phyloP scores from a whole-genome alignment of 2,888 invertebrate species.

The Argyresthia goedartella region DNA sequence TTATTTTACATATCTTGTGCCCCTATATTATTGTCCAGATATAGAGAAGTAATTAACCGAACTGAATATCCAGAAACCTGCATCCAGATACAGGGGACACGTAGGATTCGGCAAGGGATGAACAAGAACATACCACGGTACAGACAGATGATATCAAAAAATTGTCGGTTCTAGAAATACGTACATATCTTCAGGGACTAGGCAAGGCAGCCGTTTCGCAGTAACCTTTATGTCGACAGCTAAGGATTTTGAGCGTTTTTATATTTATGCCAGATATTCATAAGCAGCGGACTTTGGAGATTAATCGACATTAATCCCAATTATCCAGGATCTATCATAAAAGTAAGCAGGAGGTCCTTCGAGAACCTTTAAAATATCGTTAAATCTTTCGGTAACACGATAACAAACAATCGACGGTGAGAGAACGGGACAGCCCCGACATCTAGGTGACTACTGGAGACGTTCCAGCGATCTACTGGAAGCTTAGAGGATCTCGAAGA shows the following conservation, averaged over 20 bases:
- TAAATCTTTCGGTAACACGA: too few relatives aligned
- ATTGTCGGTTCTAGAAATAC: neutral
- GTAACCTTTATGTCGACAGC: too few relatives aligned
- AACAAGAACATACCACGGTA: conserved; percentile 1
- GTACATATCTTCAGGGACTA: neutral
- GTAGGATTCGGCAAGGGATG: neutral
- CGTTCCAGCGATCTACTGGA: neutral
- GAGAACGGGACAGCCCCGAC: neutral
- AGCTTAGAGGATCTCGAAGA: conserved; percentile 91
- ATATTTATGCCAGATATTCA: too few relatives aligned
- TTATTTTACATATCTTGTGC: neutral
- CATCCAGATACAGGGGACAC: neutral
- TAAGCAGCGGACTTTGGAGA: too few relatives aligned
- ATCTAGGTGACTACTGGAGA: neutral
- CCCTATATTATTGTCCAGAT: conserved; percentile 1
- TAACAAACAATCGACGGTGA: too few relatives aligned
- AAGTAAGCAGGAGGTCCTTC: too few relatives aligned
- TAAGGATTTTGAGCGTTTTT: too few relatives aligned
- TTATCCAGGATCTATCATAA: too few relatives aligned
- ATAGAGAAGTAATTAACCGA: neutral
- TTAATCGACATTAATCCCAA: too few relatives aligned
- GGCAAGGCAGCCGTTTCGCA: too few relatives aligned
- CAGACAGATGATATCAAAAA: neutral
- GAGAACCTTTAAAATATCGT: too few relatives aligned
- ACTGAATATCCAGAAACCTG: neutral